Evolutionary conservation across 2,888 invertebrate species (phyloP).

Genomic region (Eupelmus urozonus): DNA sequence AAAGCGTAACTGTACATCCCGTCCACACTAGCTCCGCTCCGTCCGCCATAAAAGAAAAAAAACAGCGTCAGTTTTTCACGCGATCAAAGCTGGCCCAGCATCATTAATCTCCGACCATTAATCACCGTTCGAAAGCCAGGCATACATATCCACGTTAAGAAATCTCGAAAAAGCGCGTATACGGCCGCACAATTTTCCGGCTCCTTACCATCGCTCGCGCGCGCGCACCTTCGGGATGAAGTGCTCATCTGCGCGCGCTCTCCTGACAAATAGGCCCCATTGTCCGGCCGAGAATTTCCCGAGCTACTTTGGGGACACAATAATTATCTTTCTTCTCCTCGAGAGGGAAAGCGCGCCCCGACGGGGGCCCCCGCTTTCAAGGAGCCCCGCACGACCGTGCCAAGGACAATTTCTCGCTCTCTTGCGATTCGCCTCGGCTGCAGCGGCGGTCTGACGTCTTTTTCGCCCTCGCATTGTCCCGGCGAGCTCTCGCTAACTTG

Average conservation of each 20-base stretch:
- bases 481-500: neutral
- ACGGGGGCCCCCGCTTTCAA: conserved; percentile 25
- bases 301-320: conserved; percentile 44
- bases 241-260: conserved; percentile 65
- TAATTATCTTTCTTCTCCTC: conserved; percentile 23
- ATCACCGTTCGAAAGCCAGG: conserved; percentile 7
- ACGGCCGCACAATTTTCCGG: conserved; percentile 32
- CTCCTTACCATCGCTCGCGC: neutral
- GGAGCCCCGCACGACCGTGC: conserved; percentile 51
- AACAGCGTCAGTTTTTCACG: neutral
- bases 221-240: conserved; percentile 60
- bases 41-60: too few relatives aligned
- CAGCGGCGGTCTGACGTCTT: conserved; percentile 43
- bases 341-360: conserved; percentile 17
- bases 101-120: conserved; percentile 10
- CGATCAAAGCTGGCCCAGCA: neutral
- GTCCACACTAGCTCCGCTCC: too few relatives aligned
- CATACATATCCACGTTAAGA: neutral
- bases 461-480: conserved; percentile 1
- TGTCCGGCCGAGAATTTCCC: conserved; percentile 57
- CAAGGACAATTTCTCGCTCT: conserved; percentile 26
- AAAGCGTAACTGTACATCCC: too few relatives aligned
- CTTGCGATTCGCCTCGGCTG: conserved; percentile 26
- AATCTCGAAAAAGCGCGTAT: neutral
- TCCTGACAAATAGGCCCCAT: conserved; percentile 65